Conservation (phyloP, 2,113 vertebrate species). For the Bungarus multicinctus region DNA sequence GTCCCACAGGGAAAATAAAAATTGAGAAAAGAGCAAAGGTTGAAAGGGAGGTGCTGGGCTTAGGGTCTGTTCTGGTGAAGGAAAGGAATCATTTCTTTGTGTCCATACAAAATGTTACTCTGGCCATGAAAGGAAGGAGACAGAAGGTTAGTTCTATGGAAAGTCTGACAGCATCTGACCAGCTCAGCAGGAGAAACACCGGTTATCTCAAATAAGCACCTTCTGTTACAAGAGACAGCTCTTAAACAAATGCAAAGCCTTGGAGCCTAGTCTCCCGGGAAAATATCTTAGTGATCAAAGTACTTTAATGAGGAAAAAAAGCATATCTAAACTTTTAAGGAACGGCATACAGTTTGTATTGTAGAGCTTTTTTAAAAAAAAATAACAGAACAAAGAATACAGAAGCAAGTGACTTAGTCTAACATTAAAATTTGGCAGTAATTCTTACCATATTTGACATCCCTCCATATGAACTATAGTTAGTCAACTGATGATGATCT, state of each 20-base stretch:
- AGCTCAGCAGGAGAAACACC: slow-evolving; percentile 64
- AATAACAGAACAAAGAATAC: slow-evolving; percentile 6
- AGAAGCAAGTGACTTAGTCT: slow-evolving; percentile 1
- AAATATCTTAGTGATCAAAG: slow-evolving; percentile 7
- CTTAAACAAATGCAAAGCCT: slow-evolving; percentile 35
- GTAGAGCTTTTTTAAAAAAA: slow-evolving; percentile 25
- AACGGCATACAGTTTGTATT: slow-evolving; percentile 38
- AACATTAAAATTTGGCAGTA: neutral
- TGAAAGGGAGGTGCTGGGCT: slow-evolving; percentile 57
- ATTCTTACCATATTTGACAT: slow-evolving; percentile 22
- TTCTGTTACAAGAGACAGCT: slow-evolving; percentile 53
- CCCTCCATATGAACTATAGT: slow-evolving; percentile 13
- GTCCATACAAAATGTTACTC: slow-evolving; percentile 69
- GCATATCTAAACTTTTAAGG: slow-evolving; percentile 37
- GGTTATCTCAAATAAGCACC: slow-evolving; percentile 55
- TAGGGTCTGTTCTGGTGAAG: slow-evolving; percentile 62
- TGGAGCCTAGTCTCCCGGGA: slow-evolving; percentile 32
- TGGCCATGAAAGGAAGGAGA: slow-evolving; percentile 67
- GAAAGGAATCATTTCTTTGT: slow-evolving; percentile 73
- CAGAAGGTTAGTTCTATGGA: slow-evolving; percentile 69
- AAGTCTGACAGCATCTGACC: slow-evolving; percentile 63
- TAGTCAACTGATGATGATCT: neutral
- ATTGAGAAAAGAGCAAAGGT: slow-evolving; percentile 71
- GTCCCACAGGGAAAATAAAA: neutral
- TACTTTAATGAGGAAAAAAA: slow-evolving; percentile 45